Evolutionary conservation across 2,113 vertebrate species (phyloP), one percentile per base, ranked within the genome.

Genomic region (Circaetus cinerascens): DNA sequence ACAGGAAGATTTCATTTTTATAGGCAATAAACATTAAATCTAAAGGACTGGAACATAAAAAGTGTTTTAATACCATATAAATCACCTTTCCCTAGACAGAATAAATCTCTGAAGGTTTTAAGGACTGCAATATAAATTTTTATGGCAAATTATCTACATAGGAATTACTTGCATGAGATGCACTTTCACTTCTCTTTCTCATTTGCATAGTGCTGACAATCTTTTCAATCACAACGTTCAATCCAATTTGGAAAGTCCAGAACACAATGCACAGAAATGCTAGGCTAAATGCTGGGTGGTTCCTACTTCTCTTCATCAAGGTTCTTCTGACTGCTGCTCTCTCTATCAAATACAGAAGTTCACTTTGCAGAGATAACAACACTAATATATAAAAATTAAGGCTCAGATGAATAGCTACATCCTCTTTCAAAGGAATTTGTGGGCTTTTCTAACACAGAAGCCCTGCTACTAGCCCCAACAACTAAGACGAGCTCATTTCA

Each of bases 1-100:
- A 98, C 98, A 97, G 97, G 98, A 98, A 98, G 97, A 98, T 98
- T 98, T 98, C 98, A 97, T 98, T 98, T 98, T 98, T 98, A 98
- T 98, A 98, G 98, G 98, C 98, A 98, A 98, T 98, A 98, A 98
- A 98, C 98, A 98, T 98, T 98, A 98, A 98, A 98, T 98, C 98
- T 98, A 98, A 98, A 98, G 98, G 98, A 98, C 98, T 98, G 96
- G 96, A 97, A 98, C 98, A 98, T 98, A 98, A 98, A 98, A 98
- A 98, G 97, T 98, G 96, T 97, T 98, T 98, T 98, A 98, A 98
- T 98, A 97, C 97, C 96, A 76, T 76, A 98, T 98, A 98, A 98
- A 98, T 98, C 98, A 98, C 97, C 96, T 98, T 98, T 97, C 97
- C 98, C 97, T 79, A 98, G 98, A 98, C 98, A 98, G 98, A 98